Evolutionary conservation across 1,140 invertebrate species (phyloP), one percentile per base, ranked within the genome.

Genomic region (Lasaia peninsularis): DNA sequence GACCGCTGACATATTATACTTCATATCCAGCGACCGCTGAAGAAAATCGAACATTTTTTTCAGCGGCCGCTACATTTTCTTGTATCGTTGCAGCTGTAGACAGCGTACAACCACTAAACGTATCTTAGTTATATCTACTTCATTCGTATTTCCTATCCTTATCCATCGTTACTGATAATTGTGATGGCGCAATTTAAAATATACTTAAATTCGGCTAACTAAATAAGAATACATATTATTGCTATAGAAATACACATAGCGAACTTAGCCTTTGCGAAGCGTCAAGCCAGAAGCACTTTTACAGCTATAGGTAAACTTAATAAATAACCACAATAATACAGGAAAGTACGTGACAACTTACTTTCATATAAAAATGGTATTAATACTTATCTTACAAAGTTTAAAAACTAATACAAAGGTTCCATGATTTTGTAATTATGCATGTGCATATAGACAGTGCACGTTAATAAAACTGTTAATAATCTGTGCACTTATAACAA

Each of bases 141-240:
- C 67, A 57, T 73, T 74, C 71, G 70, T 69, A 70, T 71, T 71
- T 49, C 66, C 79, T 82, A 76, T 35, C 56, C 67, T 80, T 31
- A 49, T 16, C 40, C 58, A 50, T 57, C 62, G 61, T 70, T 68
- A 69, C 71, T 70, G 70, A 68, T 71, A 66, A 78, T 87, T 85
- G 80, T 86, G 84, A 85, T 86, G 84, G 75, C 78, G 76, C 62
- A 69, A 76, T 69, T 69, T 69, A 68, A 63, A 68, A 71, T 68
- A 71, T 77, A 82, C 71, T 83, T 80, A 76, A 76, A 80, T 83
- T 87, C 85, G 74, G 76, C 81, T 85, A 87, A 82, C 80, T 87
- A 85, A 81, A 76, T 73, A 76, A 60, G 71, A 75, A 76, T 80
- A 79, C 57, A 77, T 71, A 71, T 75, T 81, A 81, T 81, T 80